Evolutionary conservation across 2,113 vertebrate genomes (phyloP).

Genomic region (Rhinopomastus cyanomelas): DNA sequence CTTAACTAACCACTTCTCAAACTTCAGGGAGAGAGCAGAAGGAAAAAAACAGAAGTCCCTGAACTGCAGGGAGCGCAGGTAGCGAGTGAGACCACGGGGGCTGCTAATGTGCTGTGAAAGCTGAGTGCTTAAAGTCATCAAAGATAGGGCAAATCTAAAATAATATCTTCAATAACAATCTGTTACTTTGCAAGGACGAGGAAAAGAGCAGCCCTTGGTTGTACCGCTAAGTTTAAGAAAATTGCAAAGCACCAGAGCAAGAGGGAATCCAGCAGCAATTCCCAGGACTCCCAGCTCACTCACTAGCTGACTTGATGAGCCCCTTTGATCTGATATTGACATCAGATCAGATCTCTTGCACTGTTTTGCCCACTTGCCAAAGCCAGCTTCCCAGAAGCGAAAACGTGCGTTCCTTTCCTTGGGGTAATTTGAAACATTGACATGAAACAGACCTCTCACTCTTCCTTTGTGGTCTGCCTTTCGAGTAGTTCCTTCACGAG

Average conservation of each 20-base stretch:
- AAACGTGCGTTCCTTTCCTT: slow-evolving; percentile 28
- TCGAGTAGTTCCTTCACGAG: neutral
- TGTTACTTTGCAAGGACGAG: slow-evolving; percentile 12
- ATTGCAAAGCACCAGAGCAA: neutral
- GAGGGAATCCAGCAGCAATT: slow-evolving; percentile 67
- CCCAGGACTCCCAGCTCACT: slow-evolving; percentile 13
- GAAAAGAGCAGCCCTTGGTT: neutral
- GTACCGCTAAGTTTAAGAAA: slow-evolving; percentile 5
- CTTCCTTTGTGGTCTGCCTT: slow-evolving; percentile 31
- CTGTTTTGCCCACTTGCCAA: slow-evolving; percentile 40
- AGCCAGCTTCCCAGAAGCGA: slow-evolving; percentile 39
- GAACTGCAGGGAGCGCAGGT: neutral
- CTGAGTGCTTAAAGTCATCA: neutral
- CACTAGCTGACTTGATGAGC: slow-evolving; percentile 36
- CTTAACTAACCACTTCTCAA: neutral
- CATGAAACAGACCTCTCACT: slow-evolving; percentile 38
- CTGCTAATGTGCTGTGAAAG: neutral
- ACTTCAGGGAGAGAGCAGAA: neutral
- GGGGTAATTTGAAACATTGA: slow-evolving; percentile 50
- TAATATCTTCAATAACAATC: neutral
- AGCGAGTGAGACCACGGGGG: neutral
- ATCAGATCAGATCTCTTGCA: slow-evolving; percentile 43
- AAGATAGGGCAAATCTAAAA: neutral
- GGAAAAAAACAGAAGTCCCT: neutral
- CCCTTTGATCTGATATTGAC: slow-evolving; percentile 63